Evolutionary conservation across 2,888 invertebrate genomes (phyloP), one percentile per base, ranked within the genome.

Genomic region (Drosophila kanekoi): DNA sequence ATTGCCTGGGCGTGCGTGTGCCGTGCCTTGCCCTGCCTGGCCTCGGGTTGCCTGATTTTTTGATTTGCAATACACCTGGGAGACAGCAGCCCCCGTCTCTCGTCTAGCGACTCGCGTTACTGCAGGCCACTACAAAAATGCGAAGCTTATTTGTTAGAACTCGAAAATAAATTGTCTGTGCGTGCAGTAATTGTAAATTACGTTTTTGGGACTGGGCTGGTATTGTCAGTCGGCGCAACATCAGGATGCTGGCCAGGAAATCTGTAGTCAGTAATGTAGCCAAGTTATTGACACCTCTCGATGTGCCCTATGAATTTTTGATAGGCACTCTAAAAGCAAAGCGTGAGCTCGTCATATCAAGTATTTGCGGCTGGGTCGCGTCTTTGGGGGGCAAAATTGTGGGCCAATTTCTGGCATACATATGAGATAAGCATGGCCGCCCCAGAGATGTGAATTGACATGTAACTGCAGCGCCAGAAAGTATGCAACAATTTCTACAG

Each of bases 31-130:
- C 10, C 44, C 41, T 38, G 40, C 54, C 43, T 43, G 28, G 43
- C 64, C 48, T 16, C 59, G 60, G 63, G 67, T 74, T 75, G 85
- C 68, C 75, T 83, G 86, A 86, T 84, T 89, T 91, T 91, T 91
- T 91, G 91, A 91, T 91, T 91, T 91, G 91, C 89, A 81, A 91
- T 91, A 90, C 91, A 91, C 91, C 91, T 91, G 91, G 91, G 91
- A 91, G 60, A 28, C 67, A 47, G 63, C 52, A 20, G 53, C 28
- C 54, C 49, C 57, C 28, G 40, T n/a, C 37, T 40, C 33, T 23
- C 40, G 49, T 51, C 38, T 37, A 28, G 32, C 52, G 75, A 41
- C 38, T 53, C 54, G 41, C 37, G 53, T 53, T 56, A 41, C 40
- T 52, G 45, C 45, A 64, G 66, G 56, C 59, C 52, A 63, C 61